phyloP scores from a whole-genome alignment of 2,113 vertebrate genomes.

The Bambusicola thoracicus region DNA sequence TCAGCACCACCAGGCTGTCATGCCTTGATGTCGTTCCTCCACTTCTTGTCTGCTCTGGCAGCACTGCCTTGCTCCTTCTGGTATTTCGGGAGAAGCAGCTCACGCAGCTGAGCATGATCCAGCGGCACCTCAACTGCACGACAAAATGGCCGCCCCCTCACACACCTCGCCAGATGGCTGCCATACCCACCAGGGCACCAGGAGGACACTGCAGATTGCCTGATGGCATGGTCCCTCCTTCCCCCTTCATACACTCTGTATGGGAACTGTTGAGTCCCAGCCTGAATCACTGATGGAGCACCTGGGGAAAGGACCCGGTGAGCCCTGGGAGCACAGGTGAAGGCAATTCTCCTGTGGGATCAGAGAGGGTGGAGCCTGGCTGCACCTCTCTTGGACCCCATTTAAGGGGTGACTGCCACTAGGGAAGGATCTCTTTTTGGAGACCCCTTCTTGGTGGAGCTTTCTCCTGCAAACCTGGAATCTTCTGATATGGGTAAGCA shows the following conservation, averaged over 20 bases:
- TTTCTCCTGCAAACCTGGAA: too few relatives aligned
- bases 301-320: too few relatives aligned
- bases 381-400: too few relatives aligned
- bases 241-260: neutral
- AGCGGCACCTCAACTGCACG: constrained; percentile 51
- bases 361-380: too few relatives aligned
- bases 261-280: too few relatives aligned
- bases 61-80: neutral
- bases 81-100: neutral
- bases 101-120: neutral
- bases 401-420: too few relatives aligned
- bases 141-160: neutral
- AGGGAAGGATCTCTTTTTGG: too few relatives aligned
- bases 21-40: rapidly evolving
- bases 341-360: too few relatives aligned
- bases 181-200: rapidly evolving
- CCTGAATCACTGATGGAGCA: too few relatives aligned
- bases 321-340: too few relatives aligned
- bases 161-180: rapidly evolving
- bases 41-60: rapidly evolving
- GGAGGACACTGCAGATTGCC: rapidly evolving
- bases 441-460: too few relatives aligned
- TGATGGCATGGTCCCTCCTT: rapidly evolving
- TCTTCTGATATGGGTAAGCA: too few relatives aligned
- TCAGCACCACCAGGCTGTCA: rapidly evolving